Evolutionary conservation across 2,113 vertebrate species (phyloP), one percentile per base, ranked within the genome.

Genomic region (Phaethon lepturus): DNA sequence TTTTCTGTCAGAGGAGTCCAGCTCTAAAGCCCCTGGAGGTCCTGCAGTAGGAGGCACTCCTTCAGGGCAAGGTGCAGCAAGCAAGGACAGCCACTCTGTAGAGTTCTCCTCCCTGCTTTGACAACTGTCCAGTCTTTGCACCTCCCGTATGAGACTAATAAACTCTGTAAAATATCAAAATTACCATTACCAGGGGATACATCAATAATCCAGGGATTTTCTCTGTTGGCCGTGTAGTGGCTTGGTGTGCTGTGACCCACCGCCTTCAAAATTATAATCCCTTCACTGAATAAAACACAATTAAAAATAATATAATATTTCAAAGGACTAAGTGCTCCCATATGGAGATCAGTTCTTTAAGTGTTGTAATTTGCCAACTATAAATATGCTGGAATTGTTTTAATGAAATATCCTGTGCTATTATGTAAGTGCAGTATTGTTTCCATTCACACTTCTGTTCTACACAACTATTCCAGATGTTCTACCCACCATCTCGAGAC

Each of bases 231-330:
- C 78, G 29, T 75, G 81, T 58, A 82, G 86, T 64, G 71, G 64
- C 63, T 93, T 38, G 17, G 72, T 83, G 88, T 4, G 31, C 68
- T 66, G 50, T 76, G 91, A 94, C 92, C 78, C 75, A 69, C 28
- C 3, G 11, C 78, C 86, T 87, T 94, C 58, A 90, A 96, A 94
- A 95, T 88, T 94, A 72, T 66, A 95, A 94, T 96, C 94, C 80
- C 38, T 89, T 75, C 73, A 73, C 52, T 83, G 87, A 97, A 95
- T 56, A 60, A 93, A 64, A 94, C 91, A 95, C 35, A 83, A 97
- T 95, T 97, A 95, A 95, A 96, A 95, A 93, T 92, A 95, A 93
- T 90, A 96, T 62, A 96, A 83, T 81, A 88, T 95, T 95, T 96
- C 88, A 97, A 96, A 97, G 79, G 66, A 49, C 71, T 96, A 96